Conservation (phyloP, 2,113 vertebrate genomes). For the rabbit (Oryctolagus cuniculus) region mOryCun1.1 NC_091453.1:86337501-86338000, state of each 20-base stretch:
- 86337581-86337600: conserved; percentile 31
- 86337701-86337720: conserved; percentile 51
- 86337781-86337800: not conserved
- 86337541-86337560: conserved; percentile 49
- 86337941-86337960: conserved; percentile 21
- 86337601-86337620: conserved; percentile 28
- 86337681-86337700: not conserved
- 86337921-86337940: not conserved
- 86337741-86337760: conserved; percentile 53
- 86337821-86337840: conserved; percentile 32
- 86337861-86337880: conserved; percentile 34
- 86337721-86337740: not conserved
- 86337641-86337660: conserved; percentile 56
- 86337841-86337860: conserved; percentile 23
- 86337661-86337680: conserved; percentile 16
- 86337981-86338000: conserved; percentile 45
- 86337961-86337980: conserved; percentile 47
- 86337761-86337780: conserved; percentile 35
- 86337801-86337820: conserved; percentile 15
- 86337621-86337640: conserved; percentile 22
- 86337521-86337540: conserved; percentile 92
- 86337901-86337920: conserved; percentile 43
- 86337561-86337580: not conserved
- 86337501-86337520: conserved; percentile 92
- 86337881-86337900: conserved; percentile 49